Base-by-base conservation (phyloP, 2,113 vertebrate species). In the Eidolon helvum region DNA sequence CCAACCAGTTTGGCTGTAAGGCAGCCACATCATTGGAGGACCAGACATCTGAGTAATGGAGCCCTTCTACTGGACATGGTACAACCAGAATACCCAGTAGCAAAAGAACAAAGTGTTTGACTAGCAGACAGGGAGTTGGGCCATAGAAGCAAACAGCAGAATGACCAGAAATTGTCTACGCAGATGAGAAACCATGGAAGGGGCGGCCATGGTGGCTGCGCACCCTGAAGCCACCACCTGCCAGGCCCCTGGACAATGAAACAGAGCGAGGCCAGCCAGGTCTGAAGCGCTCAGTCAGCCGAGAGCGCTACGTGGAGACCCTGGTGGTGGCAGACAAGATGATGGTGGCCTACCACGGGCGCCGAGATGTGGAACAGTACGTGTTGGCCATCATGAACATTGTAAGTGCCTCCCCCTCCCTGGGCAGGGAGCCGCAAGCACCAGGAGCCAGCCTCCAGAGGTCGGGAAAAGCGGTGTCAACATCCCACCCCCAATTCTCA, bases 301-400 rank as follows among this genome's bases (percentile, higher is more conserved):
- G 99, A 0, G 99, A 99, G 98, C 99, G 99, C 97, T 99, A 99
- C 7, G 99, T 99, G 97, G 99, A 99, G 98, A 99, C 99, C 0
- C 98, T 99, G 97, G 99, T 99, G 97, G 99, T 99, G 74, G 99
- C 99, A 0, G 99, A 99, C 98, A 99, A 99, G 98, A 99, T 99
- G 99, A 99, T 99, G 99, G 99, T 99, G 97, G 99, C 99, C 16
- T 99, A 99, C 98, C 99, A 99, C 0, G 99, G 99, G 11, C 99
- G 99, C 61, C 98, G 99, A 22, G 99, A 99, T 95, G 99, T 99
- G n/a, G 99, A 99, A 96, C 99, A 99, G 98, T 99, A 99, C 93
- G 99, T 99, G 98, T 98, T 99, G 98, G 99, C 99, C 75, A 99
- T 99, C 98, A 99, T 99, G 99, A 99, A 99, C 99, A 99, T 99